Evolutionary conservation across 1,140 invertebrate species (phyloP), one percentile per base, ranked within the genome.

Genomic region (Drosophila pseudoobscura): DNA sequence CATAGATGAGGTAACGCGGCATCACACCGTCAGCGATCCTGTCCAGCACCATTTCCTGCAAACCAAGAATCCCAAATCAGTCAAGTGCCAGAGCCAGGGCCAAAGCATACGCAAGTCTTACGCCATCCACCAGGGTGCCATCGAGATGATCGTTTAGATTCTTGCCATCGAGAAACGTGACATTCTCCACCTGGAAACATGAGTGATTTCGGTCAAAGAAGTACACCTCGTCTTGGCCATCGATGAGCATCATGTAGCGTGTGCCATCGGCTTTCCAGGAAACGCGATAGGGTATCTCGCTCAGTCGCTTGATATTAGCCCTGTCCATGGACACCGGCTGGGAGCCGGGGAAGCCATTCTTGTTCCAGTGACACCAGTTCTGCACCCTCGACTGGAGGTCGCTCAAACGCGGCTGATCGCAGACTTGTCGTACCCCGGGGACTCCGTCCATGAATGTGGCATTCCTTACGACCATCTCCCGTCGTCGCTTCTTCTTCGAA

Each of bases 241-340:
- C 94, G 56, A 99, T 98, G 6, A 99, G 92, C 97, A 99, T 98
- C 96, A 99, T 96, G 91, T 99, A 99, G 77, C 98, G 95, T 13
- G 96, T 97, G 24, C 99, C 99, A 92, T 99, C 99, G 13, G 99
- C 99, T 92, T 99, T 99, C 99, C 99, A 99, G 0, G 98, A 99
- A 3, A 99, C 98, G 89, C 95, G 95, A 88, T 99, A 99, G 0
- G 96, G 96, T 89, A 97, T 97, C 68, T 95, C 85, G 47, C 93
- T 92, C 1, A 99, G 91, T 8, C 95, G 93, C 46, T 91, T 92
- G 11, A 99, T 93, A 92, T 99, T 99, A 0, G 94, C 88, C 3
- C 92, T 91, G 84, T 97, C 95, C 98, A 99, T 99, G 0, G 98
- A 99, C 0, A 99, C 97, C 0, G 99, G 99, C 89, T 99, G 99